A percentile compares a stretch with the other conserved stretches of the same genome.
Evolutionary conservation across 1,140 invertebrate species (phyloP).

Genomic region (Eubasilissa regina): DNA sequence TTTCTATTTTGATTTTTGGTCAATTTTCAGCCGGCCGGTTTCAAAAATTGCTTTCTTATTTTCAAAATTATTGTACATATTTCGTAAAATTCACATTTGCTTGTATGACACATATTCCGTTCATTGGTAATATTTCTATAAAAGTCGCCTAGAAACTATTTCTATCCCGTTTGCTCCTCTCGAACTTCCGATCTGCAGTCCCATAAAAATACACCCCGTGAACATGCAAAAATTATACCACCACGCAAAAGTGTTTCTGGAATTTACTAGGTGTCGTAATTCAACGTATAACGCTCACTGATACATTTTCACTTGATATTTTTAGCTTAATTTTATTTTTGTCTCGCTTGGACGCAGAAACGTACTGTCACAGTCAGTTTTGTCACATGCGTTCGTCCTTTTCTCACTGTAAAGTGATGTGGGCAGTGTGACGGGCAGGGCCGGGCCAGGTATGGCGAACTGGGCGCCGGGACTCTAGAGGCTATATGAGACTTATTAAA

Average conservation of each 20-base stretch:
- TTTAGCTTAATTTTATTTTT: neutral
- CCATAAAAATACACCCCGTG: no score
- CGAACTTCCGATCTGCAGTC: no score
- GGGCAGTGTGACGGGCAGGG: constrained; percentile 37
- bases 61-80: no score
- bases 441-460: no score
- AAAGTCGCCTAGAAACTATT: neutral
- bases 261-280: neutral
- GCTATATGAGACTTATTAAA: no score
- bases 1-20: neutral
- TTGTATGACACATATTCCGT: no score
- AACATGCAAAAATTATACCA: no score
- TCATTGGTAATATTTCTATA: neutral
- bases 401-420: constrained; percentile 10
- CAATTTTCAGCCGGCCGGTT: no score
- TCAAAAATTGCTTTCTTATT: no score
- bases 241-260: neutral
- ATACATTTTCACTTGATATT: neutral
- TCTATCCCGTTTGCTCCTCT: neutral
- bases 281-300: neutral
- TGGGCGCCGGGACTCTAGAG: no score
- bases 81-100: no score
- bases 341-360: neutral
- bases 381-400: constrained; percentile 3
- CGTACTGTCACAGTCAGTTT: neutral